These are phyloP conservation scores for Heliconius himera DNA, from an alignment of 1,140 invertebrate species.

Conservation along the genomic window DNA sequence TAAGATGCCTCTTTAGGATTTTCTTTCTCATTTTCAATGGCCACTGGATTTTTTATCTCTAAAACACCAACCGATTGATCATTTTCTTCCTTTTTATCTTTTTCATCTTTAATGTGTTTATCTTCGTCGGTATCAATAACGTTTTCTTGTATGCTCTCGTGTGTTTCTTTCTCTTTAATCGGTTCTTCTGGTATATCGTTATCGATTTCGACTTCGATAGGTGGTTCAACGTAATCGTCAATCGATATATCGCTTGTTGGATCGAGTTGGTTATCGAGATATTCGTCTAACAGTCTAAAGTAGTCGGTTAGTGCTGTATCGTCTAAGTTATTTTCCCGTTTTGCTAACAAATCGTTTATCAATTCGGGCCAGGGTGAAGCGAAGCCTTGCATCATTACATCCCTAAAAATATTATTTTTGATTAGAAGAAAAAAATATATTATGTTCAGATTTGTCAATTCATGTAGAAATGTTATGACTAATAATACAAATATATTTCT, in stretches of 20 bases:
- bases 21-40: conserved; percentile 50
- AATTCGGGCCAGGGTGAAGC: conserved; percentile 62
- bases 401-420: conserved; percentile 47
- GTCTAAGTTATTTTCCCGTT: conserved; percentile 70
- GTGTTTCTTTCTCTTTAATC: conserved; percentile 46
- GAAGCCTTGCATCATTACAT: conserved; percentile 70
- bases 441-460: too few relatives aligned
- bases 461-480: too few relatives aligned
- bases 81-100: conserved; percentile 68
- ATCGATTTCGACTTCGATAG: conserved; percentile 46
- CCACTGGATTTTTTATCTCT: conserved; percentile 71
- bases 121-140: conserved; percentile 65
- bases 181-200: conserved; percentile 60
- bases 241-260: conserved; percentile 51
- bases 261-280: conserved; percentile 72
- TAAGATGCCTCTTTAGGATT: conserved; percentile 70
- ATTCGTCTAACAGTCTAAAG: conserved; percentile 71
- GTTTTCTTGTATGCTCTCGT: conserved; percentile 58
- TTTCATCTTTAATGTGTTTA: conserved; percentile 60
- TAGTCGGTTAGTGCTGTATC: conserved; percentile 70
- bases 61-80: conserved; percentile 69
- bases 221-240: conserved; percentile 62
- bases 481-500: too few relatives aligned
- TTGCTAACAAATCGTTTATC: conserved; percentile 67
- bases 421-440: background rate